Percentiles rank a stretch among this genome's conserved stretches.
Evolutionary conservation across 2,113 vertebrate genomes (phyloP).

Genomic region (Psittacula cyanocephala): DNA sequence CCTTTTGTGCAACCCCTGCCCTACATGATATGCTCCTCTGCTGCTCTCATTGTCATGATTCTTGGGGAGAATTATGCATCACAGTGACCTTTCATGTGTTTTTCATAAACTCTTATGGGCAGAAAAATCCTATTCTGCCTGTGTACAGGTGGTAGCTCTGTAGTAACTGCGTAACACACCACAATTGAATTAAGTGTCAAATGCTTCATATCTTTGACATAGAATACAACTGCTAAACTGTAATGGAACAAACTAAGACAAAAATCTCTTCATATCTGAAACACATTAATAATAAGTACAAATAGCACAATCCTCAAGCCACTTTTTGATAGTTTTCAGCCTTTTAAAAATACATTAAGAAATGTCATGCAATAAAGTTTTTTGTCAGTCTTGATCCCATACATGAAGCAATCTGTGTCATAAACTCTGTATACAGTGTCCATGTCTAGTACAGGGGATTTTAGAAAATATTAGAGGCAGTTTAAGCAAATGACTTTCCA

Average conservation of each 20-base stretch:
- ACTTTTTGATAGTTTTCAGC: background rate
- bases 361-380: background rate
- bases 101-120: background rate
- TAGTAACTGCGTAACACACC: background rate
- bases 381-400: background rate
- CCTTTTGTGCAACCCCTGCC: background rate
- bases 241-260: background rate
- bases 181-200: background rate
- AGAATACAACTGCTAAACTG: background rate
- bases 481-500: background rate
- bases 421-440: background rate
- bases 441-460: background rate
- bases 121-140: background rate
- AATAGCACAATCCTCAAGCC: background rate
- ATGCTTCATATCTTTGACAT: background rate
- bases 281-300: background rate
- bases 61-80: background rate
- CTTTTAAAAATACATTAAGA: background rate
- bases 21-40: background rate
- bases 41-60: background rate
- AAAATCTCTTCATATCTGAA: background rate
- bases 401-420: background rate
- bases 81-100: background rate
- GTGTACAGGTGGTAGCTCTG: background rate
- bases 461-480: background rate